Base-by-base conservation (phyloP, 2,113 vertebrate genomes). In the Gopherus flavomarginatus region DNA sequence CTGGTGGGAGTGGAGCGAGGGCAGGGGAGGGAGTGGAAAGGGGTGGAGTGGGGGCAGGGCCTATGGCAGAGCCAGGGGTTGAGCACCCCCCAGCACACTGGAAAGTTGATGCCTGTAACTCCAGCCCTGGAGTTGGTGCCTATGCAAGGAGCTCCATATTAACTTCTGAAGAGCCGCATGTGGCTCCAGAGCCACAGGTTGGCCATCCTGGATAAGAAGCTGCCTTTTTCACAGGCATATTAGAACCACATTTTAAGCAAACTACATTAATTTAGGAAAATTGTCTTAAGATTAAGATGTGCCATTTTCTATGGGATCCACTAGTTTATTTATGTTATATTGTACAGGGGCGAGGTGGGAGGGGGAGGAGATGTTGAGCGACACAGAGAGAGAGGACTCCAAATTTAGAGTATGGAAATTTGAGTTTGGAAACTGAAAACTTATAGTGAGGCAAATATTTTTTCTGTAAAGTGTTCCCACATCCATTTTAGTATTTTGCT, bases 221-320 rank as follows among this genome's bases (percentile, higher is more conserved):
- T 44, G 72, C 11, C 11, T 50, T 0, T 0, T 89, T 91, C 0
- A 0, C 62, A 93, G 78, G 16, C 57, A 42, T 4, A 22, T 7
- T 78, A 47, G 57, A 81, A 53, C 52, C 62, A 83, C 5, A n/a
- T 69, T 69, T 69, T 69, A 69, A 69, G 31, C 17, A 69, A 69
- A 69, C 62, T 21, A 24, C 6, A 85, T 53, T 26, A 42, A 47
- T n/a, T 95, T 91, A 80, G 88, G 62, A 94, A 95, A 94, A 57
- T 72, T 21, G 53, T 85, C 11, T 95, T 78, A 57, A 83, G 35
- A 31, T 88, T 81, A 53, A 79, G 7, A 16, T 65, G 6, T 86
- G 50, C 19, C 93, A 95, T 89, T 72, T 94, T 78, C 62, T 87
- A 50, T 54, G 65, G 72, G 75, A 91, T 3, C 19, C 53, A 42